Evolutionary conservation across 2,888 invertebrate species (phyloP), one percentile per base, ranked within the genome.

Genomic region (Drosophila helvetica): DNA sequence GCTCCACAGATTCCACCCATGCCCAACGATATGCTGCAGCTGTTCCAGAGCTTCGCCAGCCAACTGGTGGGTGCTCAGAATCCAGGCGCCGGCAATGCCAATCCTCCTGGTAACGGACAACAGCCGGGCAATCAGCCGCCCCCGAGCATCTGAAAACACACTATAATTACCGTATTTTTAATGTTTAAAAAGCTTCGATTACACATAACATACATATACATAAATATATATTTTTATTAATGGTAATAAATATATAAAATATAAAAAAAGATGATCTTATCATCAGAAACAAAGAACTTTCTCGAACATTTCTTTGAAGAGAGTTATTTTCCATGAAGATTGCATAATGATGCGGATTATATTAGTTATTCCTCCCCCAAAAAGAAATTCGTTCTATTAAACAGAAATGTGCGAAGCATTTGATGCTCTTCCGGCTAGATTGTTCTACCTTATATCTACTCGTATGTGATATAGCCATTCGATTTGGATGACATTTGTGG

Each of bases 1-100:
- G 12, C 59, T 1, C 61, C 84, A 3, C 77, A 67, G 19, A 27
- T 52, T 6, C 82, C 85, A 12, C 12, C 75, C 1, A 72, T 87
- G 78, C 81, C 90, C 0, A 86, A 86, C 18, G 88, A 89, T 56
- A 86, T 91, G 81, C 38, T 90, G 60, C 89, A 89, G 47, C 43
- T 91, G 58, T 90, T 91, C 75, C 91, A 91, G 59, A 84, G 77
- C 10, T 87, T 90, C 22, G 90, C 90, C 25, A 78, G 72, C 19
- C 90, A 89, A 22, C 38, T 92, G 48, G 77, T 80, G 2, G 88
- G 79, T 8, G 59, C 78, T 4, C 69, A 80, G 3, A 81, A 75
- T 17, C 69, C 65, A 18, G 50, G 56, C 6, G 77, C 59, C n/a
- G 52, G 46, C 9, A 75, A 65, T 53, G 64, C 59, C 42, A 75